Evolutionary conservation across 2,113 vertebrate species (phyloP).

Genomic region (Oceanites oceanicus): DNA sequence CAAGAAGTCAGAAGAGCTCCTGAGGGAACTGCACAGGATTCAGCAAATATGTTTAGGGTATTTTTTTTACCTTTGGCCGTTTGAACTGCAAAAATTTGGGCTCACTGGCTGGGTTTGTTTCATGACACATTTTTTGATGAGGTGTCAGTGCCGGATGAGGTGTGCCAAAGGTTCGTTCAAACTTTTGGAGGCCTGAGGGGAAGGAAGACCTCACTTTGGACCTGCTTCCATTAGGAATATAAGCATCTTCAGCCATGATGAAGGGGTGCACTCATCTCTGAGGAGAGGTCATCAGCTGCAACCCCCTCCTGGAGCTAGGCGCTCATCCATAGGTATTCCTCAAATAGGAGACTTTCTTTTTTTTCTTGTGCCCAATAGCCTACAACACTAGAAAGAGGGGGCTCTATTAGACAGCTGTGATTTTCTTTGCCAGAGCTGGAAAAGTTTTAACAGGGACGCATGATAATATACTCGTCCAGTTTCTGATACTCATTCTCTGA

Average conservation of each 20-base stretch:
- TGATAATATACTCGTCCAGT: background rate
- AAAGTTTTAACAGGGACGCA: background rate
- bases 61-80: background rate
- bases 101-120: background rate
- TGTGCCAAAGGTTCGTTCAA: background rate
- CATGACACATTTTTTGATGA: background rate
- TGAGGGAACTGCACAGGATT: background rate
- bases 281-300: background rate
- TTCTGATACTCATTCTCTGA: background rate
- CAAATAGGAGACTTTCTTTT: accelerated
- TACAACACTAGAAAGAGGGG: background rate
- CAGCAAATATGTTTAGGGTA: background rate
- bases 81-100: background rate
- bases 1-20: background rate
- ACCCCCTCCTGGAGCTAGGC: accelerated
- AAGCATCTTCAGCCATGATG: background rate
- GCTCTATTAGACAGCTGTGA: background rate
- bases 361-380: background rate
- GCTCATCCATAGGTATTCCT: background rate
- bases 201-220: background rate
- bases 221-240: background rate
- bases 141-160: background rate
- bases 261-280: background rate
- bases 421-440: background rate
- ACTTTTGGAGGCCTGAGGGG: background rate